These are phyloP conservation scores for Puffinus mauretanicus DNA, from an alignment of 2,113 vertebrate genomes.

Conservation along the genomic window DNA sequence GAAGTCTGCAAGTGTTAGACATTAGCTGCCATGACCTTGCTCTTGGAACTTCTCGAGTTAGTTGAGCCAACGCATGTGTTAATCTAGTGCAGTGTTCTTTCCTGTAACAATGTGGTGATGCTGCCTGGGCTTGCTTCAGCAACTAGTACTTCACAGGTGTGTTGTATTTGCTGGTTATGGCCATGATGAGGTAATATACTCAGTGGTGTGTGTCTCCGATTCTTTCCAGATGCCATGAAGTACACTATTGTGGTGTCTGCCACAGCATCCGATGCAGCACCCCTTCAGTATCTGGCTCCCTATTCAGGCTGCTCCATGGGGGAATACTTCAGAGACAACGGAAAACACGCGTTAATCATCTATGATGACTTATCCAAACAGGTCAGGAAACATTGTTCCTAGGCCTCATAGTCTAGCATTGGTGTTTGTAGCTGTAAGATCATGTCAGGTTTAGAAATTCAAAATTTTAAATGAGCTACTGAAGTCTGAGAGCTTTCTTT, in stretches of 20 bases:
- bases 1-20: not conserved
- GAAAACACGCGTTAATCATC: constrained; percentile 96
- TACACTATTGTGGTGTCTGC: constrained; percentile 99
- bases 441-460: not conserved
- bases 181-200: accelerated
- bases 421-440: not conserved
- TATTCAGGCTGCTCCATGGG: constrained; percentile 99
- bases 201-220: not conserved
- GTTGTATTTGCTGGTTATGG: not conserved
- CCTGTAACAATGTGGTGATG: accelerated
- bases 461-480: accelerated
- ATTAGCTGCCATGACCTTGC: accelerated
- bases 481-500: not conserved
- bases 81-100: accelerated
- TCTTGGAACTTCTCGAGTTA: not conserved
- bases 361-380: constrained; percentile 99
- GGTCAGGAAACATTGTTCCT: constrained; percentile 67
- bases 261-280: constrained; percentile 95
- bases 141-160: accelerated
- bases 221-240: constrained; percentile 89
- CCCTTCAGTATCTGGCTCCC: constrained; percentile 96
- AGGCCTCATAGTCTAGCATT: accelerated
- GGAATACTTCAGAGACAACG: constrained; percentile 97
- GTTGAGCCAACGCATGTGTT: accelerated
- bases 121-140: not conserved